Base-by-base conservation (phyloP, 2,888 invertebrate species). In the Eilema griseolum region DNA sequence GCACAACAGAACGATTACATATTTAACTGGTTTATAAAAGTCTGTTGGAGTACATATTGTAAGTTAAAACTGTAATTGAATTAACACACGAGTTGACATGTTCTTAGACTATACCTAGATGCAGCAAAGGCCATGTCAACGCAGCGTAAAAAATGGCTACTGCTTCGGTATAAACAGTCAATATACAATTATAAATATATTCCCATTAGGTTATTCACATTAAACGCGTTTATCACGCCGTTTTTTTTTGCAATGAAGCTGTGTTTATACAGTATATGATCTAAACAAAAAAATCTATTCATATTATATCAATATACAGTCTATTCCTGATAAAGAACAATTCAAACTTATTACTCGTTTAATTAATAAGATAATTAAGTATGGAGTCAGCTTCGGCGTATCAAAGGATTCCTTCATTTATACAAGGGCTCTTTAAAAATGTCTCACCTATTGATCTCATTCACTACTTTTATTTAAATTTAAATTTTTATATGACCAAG, bases 371-470 rank as follows among this genome's bases (percentile, higher is more conserved):
- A 77, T 75, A 80, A 78, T 31, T 28, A 72, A 73, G 52, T 78
- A 80, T 73, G 73, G 81, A 74, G 69, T 66, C 72, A 62, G 69
- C 77, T 78, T 78, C 73, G 82, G 75, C 77, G 60, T 71, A 33
- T 82, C 72, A 82, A 75, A 76, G 74, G 81, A 73, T 70, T 67
- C 73, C 52, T 83, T 77, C 61, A 76, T 69, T 61, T 41, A 69
- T 52, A 80, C 79, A 80, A 77, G 73, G 74, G 70, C 69, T 80
- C 74, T 79, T 83, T 77, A 76, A 80, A 65, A 72, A 76, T 73
- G 71, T 77, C 52, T n/a, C 80, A 75, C 72, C 80, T 75, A 72
- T 71, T 79, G 83, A 83, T 73, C 83, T 63, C 79, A 73, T 79
- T 71, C 60, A 70, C 46, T 73, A 67, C 75, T 77, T 65, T 82